These are phyloP conservation scores for Mythimna albipuncta DNA, from an alignment of 2,888 invertebrate species.

Conservation along the genomic window DNA sequence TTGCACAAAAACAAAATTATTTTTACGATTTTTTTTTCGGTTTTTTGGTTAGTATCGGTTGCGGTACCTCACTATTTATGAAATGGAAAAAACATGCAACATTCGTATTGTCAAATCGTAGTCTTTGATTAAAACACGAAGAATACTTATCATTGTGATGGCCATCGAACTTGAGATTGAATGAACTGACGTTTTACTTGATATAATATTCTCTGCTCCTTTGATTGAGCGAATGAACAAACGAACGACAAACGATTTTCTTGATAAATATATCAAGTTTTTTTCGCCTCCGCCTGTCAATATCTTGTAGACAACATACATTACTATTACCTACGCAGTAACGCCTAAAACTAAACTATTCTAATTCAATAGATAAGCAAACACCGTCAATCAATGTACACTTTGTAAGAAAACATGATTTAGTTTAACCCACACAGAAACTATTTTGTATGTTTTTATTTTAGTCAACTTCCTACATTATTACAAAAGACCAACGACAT, in stretches of 20 bases:
- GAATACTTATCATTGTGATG: not conserved
- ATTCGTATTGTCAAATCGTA: too few relatives aligned
- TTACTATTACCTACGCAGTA: not conserved
- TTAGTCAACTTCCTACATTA: constrained; percentile 22
- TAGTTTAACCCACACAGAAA: constrained; percentile 3
- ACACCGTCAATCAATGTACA: not conserved
- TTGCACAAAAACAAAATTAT: too few relatives aligned
- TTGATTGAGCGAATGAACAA: too few relatives aligned
- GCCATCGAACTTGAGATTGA: not conserved
- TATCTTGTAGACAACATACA: not conserved
- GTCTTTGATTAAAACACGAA: too few relatives aligned
- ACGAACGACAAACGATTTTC: too few relatives aligned
- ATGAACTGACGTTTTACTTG: not conserved
- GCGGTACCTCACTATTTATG: too few relatives aligned
- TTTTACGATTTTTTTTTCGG: too few relatives aligned
- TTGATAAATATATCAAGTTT: too few relatives aligned
- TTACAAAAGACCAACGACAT: constrained; percentile 46
- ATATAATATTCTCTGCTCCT: not conserved
- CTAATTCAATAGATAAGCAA: not conserved
- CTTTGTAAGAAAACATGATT: not conserved
- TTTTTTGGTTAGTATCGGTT: too few relatives aligned
- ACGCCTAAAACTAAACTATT: not conserved
- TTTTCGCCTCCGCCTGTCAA: too few relatives aligned
- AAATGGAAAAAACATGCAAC: too few relatives aligned
- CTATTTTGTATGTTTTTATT: not conserved